Base-by-base conservation (phyloP, 2,113 vertebrate species). In the Canis aureus region DNA sequence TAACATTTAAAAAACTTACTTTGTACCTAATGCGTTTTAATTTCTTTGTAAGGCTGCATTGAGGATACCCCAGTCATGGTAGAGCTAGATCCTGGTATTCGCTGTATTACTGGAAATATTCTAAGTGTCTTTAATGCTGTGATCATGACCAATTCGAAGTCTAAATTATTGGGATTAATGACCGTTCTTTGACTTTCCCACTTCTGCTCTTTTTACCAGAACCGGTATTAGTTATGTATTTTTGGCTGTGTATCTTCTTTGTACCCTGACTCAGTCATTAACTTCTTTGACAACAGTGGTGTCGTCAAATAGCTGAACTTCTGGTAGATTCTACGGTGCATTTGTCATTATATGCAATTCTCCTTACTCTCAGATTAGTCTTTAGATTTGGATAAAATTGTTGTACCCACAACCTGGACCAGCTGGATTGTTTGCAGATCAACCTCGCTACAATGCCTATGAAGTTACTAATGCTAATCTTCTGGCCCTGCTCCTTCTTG, bases 1-100 rank as follows among this genome's bases (percentile, higher is more conserved):
- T 71, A 74, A 76, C 22, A 51, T 49, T 84, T 60, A 78, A 59
- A 90, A 94, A 82, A 78, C 20, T 71, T 88, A 22, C 93, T 97
- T 94, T 92, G 27, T 89, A 71, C 11, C 20, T 89, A 8, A 8
- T 7, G 13, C 53, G 23, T 79, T 84, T 62, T 87, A 73, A 86
- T 11, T 92, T 92, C 81, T 79, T 69, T 92, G 29, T 69, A 81
- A 91, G 59, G 51, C 16, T 84, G 5, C 8, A 1, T 69, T 78
- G 83, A 87, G 7, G 10, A 96, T 19, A 64, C 86, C 9, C 82
- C 7, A 53, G 3, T 89, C 27, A 76, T 76, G 12, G n/a, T 29
- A 79, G 69, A 95, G 43, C 59, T 8, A 80, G 71, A 43, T 43
- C 43, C 43, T 43, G 43, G 43, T 43, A 43, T 43, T 43, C 7